Base-by-base conservation (phyloP, 2,113 vertebrate genomes). In the Catharus fuscescens region DNA sequence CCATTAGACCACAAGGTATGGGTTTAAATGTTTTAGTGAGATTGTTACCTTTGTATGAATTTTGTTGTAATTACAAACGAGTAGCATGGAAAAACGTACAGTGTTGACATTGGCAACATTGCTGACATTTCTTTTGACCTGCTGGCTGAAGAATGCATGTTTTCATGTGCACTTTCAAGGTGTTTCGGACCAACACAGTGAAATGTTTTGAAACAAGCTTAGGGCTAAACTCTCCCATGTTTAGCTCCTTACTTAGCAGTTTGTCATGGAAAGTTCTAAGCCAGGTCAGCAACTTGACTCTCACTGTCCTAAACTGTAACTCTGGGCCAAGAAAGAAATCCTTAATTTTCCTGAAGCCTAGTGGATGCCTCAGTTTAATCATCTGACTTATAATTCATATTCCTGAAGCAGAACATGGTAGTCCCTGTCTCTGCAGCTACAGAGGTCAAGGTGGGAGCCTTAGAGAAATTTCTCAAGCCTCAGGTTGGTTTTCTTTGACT, bases 1-100 rank as follows among this genome's bases (percentile, higher is more conserved):
- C 98, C 52, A 94, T 98, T 96, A 98, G 98, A 97, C 80, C 97
- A 61, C 98, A 98, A 98, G 98, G 98, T 99, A 97, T 70, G 93
- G 90, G 89, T 86, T 96, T 97, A 74, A 96, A 90, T 81, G 59
- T 97, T 96, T 44, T 83, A 88, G 93, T 95, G 94, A 97, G 93
- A 89, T 94, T 90, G 69, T 93, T 96, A 88, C 80, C 70, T 96
- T 88, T 92, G 70, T 92, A 93, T 96, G 92, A 96, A 96, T 96
- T 94, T 96, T 73, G 11, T 88, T 95, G 86, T 96, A 57, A 70
- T 67, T 93, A 60, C 81, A 59, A 88, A 72, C 16, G 34, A 91
- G 65, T 50, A 81, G 90, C 71, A 80, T 94, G 94, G 88, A n/a
- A 72, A 57, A 94, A 21, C 18, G 72, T 70, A 19, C 50, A 66